phyloP scores from a whole-genome alignment of 2,113 vertebrate species.

The Laticauda laticaudata region DNA sequence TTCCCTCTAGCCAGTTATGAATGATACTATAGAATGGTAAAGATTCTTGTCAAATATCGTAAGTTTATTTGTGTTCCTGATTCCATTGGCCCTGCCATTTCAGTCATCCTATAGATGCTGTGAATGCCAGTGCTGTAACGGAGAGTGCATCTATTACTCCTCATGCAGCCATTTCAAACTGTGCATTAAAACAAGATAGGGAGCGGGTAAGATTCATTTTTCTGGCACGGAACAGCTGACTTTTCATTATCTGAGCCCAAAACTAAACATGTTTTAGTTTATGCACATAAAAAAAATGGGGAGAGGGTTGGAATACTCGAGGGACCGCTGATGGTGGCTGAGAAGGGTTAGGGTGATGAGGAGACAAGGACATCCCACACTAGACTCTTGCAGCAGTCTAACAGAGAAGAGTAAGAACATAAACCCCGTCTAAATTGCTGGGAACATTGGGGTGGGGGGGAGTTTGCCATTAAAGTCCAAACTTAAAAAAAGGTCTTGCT shows the following conservation, averaged over 20 bases:
- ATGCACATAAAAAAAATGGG: neutral
- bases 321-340: neutral
- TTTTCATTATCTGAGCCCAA: neutral
- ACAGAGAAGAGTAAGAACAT: neutral
- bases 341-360: neutral
- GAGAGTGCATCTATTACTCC: neutral
- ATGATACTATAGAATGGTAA: neutral
- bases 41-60: neutral
- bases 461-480: neutral
- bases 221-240: neutral
- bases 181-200: neutral
- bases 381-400: too few species aligned
- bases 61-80: neutral
- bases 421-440: neutral
- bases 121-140: neutral
- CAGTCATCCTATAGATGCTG: neutral
- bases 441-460: neutral
- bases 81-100: neutral
- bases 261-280: neutral
- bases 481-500: neutral
- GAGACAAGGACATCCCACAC: too few species aligned
- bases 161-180: neutral
- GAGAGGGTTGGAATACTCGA: neutral
- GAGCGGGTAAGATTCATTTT: neutral
- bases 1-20: neutral